These are phyloP conservation scores for Campylorhamphus procurvoides DNA, from an alignment of 2,113 vertebrate species.

Conservation along the genomic window DNA sequence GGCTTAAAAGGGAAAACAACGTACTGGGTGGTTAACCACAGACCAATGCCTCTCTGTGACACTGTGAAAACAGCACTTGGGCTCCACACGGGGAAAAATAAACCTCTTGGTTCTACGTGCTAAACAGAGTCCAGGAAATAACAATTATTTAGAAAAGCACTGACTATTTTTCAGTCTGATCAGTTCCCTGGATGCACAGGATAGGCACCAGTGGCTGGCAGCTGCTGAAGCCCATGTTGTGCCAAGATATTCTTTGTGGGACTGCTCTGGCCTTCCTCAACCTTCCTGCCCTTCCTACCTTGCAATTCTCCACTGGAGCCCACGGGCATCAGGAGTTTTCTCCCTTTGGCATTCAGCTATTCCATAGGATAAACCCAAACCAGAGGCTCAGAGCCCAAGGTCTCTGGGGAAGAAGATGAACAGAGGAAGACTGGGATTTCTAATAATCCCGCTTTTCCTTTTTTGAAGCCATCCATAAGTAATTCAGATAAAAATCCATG, in stretches of 20 bases:
- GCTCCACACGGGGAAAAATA: neutral
- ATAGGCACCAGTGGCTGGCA: neutral
- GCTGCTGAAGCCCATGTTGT: neutral
- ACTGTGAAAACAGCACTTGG: neutral
- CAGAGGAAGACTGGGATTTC: neutral
- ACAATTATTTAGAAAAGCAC: neutral
- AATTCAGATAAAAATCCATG: neutral
- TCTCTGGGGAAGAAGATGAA: neutral
- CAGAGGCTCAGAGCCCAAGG: neutral
- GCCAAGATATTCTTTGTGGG: neutral
- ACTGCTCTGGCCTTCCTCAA: neutral
- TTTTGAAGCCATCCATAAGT: neutral
- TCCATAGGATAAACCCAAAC: neutral
- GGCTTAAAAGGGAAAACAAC: neutral
- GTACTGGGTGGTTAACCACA: neutral
- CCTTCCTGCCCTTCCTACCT: neutral
- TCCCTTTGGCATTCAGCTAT: neutral
- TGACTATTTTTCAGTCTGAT: neutral
- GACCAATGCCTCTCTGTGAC: rapidly evolving
- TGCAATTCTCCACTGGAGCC: neutral
- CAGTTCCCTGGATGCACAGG: neutral
- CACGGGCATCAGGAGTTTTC: rapidly evolving
- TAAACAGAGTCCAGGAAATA: neutral
- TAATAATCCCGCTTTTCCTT: neutral
- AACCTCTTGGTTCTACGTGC: neutral